A percentile compares a stretch with the other conserved stretches of the same genome.
phyloP scores from a whole-genome alignment of 2,113 vertebrate species.

The Lasiurus cinereus region DNA sequence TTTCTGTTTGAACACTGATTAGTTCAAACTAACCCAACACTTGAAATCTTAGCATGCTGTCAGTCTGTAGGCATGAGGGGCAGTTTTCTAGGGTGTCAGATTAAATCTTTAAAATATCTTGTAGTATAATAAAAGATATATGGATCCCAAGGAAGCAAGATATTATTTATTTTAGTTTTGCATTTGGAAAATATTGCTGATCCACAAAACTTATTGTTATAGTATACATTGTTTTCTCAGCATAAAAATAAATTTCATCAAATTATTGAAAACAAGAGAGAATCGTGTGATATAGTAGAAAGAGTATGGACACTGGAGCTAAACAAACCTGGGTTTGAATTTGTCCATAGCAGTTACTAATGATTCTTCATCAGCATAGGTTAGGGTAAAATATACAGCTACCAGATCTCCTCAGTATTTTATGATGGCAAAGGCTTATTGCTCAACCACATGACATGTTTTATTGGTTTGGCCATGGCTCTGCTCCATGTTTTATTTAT shows the following conservation, averaged over 20 bases:
- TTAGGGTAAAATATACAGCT: neutral
- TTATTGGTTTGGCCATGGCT: neutral
- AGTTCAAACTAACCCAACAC: conserved; percentile 64
- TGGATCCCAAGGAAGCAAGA: neutral
- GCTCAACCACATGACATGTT: neutral
- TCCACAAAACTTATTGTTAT: neutral
- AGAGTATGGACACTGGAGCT: neutral
- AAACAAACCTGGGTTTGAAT: neutral
- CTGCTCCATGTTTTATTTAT: neutral
- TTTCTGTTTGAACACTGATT: conserved; percentile 9
- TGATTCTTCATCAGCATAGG: neutral
- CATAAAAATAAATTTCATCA: neutral
- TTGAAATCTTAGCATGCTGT: conserved; percentile 75
- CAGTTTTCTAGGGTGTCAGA: conserved; percentile 65
- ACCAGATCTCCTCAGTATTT: neutral
- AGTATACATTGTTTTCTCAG: neutral
- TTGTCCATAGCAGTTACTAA: neutral
- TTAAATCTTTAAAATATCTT: conserved; percentile 55
- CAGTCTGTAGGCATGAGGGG: neutral
- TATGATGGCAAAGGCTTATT: neutral
- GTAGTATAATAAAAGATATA: neutral
- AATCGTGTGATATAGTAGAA: neutral
- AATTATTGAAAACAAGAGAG: neutral
- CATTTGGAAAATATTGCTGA: neutral
- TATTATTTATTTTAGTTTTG: conserved; percentile 24